These are phyloP conservation scores for Fundulus diaphanus DNA, from an alignment of 2,797 vertebrate species.

Conservation along the genomic window DNA sequence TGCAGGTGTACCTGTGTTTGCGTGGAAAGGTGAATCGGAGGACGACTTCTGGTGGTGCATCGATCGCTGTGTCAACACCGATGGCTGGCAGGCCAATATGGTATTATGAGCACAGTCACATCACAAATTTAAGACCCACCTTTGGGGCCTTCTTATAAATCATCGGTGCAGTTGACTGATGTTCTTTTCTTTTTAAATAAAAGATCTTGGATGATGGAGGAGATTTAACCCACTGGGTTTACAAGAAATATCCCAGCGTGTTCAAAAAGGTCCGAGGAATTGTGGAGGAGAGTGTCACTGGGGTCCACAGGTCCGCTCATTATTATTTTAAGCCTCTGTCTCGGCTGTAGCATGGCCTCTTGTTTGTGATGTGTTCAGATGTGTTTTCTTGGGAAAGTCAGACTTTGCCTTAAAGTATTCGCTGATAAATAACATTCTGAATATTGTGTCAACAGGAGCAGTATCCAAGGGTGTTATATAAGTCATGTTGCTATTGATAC, in stretches of 20 bases:
- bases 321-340: not conserved
- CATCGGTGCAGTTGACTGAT: constrained; percentile 12
- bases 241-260: constrained; percentile 97
- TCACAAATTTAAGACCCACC: not conserved
- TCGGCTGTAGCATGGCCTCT: not conserved
- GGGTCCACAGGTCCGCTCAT: constrained; percentile 91
- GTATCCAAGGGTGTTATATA: constrained; percentile 20
- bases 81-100: constrained; percentile 98
- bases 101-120: constrained; percentile 69
- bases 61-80: constrained; percentile 93
- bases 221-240: constrained; percentile 98
- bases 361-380: not conserved
- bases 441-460: constrained; percentile 10
- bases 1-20: constrained; percentile 94
- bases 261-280: constrained; percentile 98
- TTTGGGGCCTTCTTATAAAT: not conserved
- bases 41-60: constrained; percentile 99
- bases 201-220: constrained; percentile 98
- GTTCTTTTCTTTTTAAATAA: constrained; percentile 27
- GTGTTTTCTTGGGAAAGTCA: not conserved
- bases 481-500: constrained; percentile 30
- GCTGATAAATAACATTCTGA: constrained; percentile 3
- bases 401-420: not conserved
- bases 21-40: constrained; percentile 98
- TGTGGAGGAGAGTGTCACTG: constrained; percentile 98